These are phyloP conservation scores for Triops longicaudatus DNA, from an alignment of 1,140 invertebrate species.

Conservation along the genomic window DNA sequence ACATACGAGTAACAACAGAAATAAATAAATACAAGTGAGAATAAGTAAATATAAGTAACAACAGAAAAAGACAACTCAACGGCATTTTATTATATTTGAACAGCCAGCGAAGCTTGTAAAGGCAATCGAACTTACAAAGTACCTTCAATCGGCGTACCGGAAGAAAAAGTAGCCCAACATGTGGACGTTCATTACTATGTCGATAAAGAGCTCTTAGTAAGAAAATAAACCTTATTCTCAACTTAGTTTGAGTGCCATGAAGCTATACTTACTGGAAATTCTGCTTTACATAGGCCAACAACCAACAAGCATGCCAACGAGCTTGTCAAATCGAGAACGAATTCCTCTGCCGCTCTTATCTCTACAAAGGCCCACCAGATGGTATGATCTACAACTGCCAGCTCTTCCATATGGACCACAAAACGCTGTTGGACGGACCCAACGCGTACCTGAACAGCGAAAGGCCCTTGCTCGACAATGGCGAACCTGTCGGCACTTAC, in stretches of 20 bases:
- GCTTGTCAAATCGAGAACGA: conserved; percentile 88
- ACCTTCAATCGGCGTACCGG: conserved; percentile 75
- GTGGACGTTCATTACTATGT: conserved; percentile 84
- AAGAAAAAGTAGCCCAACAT: conserved; percentile 82
- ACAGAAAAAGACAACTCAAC: not conserved
- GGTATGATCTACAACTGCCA: conserved; percentile 59
- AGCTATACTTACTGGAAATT: conserved; percentile 19
- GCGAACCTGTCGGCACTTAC: conserved; percentile 77
- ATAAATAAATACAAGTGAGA: too few species aligned
- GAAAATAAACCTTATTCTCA: not conserved
- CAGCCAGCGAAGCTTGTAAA: conserved; percentile 68
- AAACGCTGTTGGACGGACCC: conserved; percentile 79
- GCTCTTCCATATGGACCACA: conserved; percentile 84
- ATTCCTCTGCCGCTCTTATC: conserved; percentile 82
- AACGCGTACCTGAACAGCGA: conserved; percentile 81
- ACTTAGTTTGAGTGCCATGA: not conserved
- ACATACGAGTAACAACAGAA: too few species aligned
- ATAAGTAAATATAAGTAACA: too few species aligned
- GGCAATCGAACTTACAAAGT: conserved; percentile 63
- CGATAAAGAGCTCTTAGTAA: conserved; percentile 78
- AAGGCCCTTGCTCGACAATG: conserved; percentile 79
- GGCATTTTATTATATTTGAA: not conserved
- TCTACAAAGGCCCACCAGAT: conserved; percentile 53
- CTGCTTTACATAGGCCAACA: conserved; percentile 21
- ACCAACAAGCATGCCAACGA: conserved; percentile 58